These are phyloP conservation scores for Rhyacophila evoluta DNA, from an alignment of 2,888 invertebrate genomes.

Conservation along the genomic window DNA sequence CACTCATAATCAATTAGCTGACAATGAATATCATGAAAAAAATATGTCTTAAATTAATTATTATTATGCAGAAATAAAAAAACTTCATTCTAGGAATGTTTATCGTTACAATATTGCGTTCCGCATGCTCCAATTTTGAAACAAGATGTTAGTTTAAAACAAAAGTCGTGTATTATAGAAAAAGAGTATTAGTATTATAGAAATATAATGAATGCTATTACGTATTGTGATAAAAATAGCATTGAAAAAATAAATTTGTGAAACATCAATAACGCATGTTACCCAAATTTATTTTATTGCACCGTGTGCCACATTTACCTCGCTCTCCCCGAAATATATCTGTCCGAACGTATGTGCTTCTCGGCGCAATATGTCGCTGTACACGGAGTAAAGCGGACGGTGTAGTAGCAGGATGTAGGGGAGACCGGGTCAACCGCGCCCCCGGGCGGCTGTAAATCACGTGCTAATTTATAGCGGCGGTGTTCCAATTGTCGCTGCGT, in stretches of 20 bases:
- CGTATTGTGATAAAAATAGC: background rate
- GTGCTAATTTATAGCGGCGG: conserved; percentile 48
- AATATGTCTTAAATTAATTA: too few relatives aligned
- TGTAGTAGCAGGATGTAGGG: conserved; percentile 4
- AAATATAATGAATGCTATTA: too few relatives aligned
- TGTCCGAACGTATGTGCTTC: background rate
- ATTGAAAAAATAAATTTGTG: background rate
- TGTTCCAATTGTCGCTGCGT: conserved; percentile 48
- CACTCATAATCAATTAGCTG: too few relatives aligned
- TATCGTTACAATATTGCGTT: too few relatives aligned
- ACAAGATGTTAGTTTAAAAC: too few relatives aligned
- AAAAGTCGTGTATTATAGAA: too few relatives aligned
- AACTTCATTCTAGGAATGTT: too few relatives aligned
- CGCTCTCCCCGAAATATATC: conserved; percentile 2
- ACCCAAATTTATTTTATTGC: background rate
- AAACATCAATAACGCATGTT: background rate
- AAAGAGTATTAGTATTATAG: too few relatives aligned
- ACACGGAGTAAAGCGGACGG: background rate
- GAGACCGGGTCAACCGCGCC: conserved; percentile 17
- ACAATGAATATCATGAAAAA: too few relatives aligned
- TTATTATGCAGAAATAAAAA: too few relatives aligned
- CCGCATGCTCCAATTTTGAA: too few relatives aligned
- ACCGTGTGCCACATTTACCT: background rate
- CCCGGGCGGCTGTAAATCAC: conserved; percentile 46
- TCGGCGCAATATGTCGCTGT: background rate